A percentile compares a stretch with the other conserved stretches of the same genome.
phyloP scores from a whole-genome alignment of 2,113 vertebrate species.

The Gallinago media region DNA sequence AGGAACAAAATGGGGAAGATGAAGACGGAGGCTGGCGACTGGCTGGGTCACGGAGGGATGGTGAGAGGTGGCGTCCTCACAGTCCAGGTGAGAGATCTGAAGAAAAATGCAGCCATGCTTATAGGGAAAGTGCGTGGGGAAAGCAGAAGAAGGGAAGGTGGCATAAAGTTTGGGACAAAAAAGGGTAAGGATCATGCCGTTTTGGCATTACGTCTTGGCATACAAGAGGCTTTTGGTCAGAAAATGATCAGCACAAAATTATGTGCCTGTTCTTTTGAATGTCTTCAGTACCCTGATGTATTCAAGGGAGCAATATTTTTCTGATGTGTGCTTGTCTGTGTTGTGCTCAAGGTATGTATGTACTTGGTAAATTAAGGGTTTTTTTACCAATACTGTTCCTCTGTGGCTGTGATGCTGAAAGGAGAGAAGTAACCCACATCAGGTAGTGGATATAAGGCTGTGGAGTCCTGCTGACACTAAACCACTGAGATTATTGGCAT shows the following conservation, averaged over 20 bases:
- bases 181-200: accelerated
- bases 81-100: constrained; percentile 88
- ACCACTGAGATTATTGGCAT: background rate
- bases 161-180: background rate
- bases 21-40: constrained; percentile 91
- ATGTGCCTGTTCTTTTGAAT: background rate
- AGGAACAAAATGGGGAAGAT: constrained; percentile 96
- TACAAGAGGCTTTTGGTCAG: background rate
- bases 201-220: background rate
- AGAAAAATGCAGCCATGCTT: background rate
- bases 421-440: background rate
- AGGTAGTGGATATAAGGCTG: background rate
- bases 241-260: background rate
- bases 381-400: background rate
- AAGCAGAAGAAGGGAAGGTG: background rate
- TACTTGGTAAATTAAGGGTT: background rate
- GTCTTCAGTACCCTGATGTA: background rate
- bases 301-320: background rate
- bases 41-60: constrained; percentile 87
- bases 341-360: background rate
- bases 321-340: background rate
- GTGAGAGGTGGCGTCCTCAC: constrained; percentile 91
- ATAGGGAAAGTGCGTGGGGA: background rate
- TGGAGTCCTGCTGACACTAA: background rate
- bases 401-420: background rate